Evolutionary conservation across 1,140 invertebrate genomes (phyloP).

Genomic region (Drosophila equinoxialis): DNA sequence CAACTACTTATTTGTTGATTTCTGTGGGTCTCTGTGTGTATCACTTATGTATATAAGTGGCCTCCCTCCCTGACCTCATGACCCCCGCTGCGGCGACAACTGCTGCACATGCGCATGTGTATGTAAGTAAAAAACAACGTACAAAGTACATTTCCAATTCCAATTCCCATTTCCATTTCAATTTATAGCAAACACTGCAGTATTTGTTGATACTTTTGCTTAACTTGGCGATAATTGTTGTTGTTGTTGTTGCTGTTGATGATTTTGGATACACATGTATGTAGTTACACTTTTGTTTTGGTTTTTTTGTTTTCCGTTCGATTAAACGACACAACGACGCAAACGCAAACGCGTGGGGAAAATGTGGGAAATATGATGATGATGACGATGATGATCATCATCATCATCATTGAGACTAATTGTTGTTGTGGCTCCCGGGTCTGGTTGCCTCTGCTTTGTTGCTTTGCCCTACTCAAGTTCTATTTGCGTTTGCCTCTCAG

Average conservation of each 20-base stretch:
- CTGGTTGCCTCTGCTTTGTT: not conserved
- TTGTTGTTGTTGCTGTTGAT: not conserved
- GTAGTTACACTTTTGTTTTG: not conserved
- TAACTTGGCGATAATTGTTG: not conserved
- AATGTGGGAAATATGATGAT: constrained; percentile 11
- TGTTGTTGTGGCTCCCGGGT: constrained; percentile 1
- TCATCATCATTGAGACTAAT: not conserved
- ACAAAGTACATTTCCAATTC: not conserved
- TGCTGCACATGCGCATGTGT: not conserved
- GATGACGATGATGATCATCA: not conserved
- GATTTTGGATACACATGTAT: not conserved
- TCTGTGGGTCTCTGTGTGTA: not conserved
- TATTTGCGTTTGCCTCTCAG: constrained; percentile 8
- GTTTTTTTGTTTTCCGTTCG: not conserved
- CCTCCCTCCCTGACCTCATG: not conserved
- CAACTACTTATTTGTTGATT: not conserved
- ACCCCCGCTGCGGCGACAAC: not conserved
- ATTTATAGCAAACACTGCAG: not conserved
- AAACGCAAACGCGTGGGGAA: constrained; percentile 6
- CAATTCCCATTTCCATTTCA: not conserved
- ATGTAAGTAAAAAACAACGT: too few relatives aligned
- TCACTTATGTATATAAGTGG: not conserved
- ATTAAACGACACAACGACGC: constrained; percentile 1
- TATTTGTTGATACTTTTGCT: constrained; percentile 2
- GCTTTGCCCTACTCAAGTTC: constrained; percentile 11